Evolutionary conservation across 2,888 invertebrate genomes (phyloP).

Genomic region (Cylloceria caligata): DNA sequence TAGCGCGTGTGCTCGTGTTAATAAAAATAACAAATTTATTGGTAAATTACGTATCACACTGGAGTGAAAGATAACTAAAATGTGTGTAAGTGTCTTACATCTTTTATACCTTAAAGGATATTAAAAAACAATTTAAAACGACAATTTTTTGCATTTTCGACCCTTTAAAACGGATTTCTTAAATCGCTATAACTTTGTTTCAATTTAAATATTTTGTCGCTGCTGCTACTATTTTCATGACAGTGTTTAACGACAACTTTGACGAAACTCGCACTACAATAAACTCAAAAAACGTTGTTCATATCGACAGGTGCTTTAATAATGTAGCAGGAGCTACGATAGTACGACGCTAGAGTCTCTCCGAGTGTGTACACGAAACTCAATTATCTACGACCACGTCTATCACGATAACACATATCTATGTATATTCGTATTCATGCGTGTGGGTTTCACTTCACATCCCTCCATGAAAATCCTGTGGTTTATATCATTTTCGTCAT

Average conservation of each 20-base stretch:
- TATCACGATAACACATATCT: background rate
- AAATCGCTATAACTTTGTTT: no score
- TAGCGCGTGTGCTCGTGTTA: no score
- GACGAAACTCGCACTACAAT: slow-evolving; percentile 40
- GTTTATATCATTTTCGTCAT: slow-evolving; percentile 53
- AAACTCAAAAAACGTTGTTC: slow-evolving; percentile 52
- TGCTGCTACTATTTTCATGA: background rate
- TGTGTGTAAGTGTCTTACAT: no score
- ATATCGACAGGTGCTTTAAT: slow-evolving; percentile 58
- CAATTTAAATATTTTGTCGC: no score
- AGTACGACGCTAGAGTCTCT: slow-evolving; percentile 9
- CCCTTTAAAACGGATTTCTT: no score
- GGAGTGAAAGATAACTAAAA: no score
- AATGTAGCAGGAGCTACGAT: slow-evolving; percentile 34
- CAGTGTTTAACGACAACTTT: slow-evolving; percentile 46
- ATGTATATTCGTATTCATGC: background rate
- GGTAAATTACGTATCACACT: no score
- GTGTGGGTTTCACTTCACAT: slow-evolving; percentile 11
- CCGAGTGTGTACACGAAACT: slow-evolving; percentile 41
- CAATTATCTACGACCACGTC: slow-evolving; percentile 50
- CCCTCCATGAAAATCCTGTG: slow-evolving; percentile 32
- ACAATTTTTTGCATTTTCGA: no score
- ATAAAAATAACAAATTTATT: no score
- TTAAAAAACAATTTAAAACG: no score
- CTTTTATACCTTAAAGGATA: no score